Base-by-base conservation (phyloP, 2,888 invertebrate genomes). In the Coremacera marginata region DNA sequence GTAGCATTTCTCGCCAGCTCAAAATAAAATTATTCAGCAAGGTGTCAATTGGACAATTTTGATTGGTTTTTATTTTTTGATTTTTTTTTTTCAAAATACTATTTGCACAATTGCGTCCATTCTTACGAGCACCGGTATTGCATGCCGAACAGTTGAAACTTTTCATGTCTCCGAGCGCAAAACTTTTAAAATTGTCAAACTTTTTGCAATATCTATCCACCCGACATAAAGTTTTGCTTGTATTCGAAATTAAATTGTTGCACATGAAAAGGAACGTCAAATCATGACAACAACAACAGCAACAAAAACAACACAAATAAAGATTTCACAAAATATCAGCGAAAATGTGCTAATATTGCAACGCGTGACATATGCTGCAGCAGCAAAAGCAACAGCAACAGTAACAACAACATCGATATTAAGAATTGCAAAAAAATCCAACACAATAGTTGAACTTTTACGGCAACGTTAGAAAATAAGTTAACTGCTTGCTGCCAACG, bases 331-430 rank as follows among this genome's bases (percentile, higher is more conserved):
- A 19, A 62, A 74, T 65, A 19, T 31, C 67, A 67, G 67, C 67
- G 74, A 65, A 55, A 74, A 74, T 65, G 74, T 74, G 74, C 55
- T 74, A 74, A 74, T 74, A 74, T 74, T 74, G 68, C 68, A 68
- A 14, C 51, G 25, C 25, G 51, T 27, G 68, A 68, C 68, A 68
- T 68, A 27, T 68, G 68, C 27, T 25, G 68, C 68, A 49, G 68
- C 68, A 68, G 49, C 19, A 19, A 7, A 5, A 34, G 27, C 62
- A 22, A 63, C 63, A 55, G 5, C 19, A 22, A 19, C 25, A 16
- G 8, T 27, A 31, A n/a, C 3, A 63, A 31, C 16, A 7, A 11
- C 27, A 25, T 51, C 49, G 31, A 51, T 25, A 68, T 3, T 25
- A 68, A 25, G 27, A 5, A 49, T 11, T 19, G 57, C 57, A 60